These are phyloP conservation scores for Hyposmocoma kahamanoa DNA, from an alignment of 1,140 invertebrate genomes.

Conservation along the genomic window DNA sequence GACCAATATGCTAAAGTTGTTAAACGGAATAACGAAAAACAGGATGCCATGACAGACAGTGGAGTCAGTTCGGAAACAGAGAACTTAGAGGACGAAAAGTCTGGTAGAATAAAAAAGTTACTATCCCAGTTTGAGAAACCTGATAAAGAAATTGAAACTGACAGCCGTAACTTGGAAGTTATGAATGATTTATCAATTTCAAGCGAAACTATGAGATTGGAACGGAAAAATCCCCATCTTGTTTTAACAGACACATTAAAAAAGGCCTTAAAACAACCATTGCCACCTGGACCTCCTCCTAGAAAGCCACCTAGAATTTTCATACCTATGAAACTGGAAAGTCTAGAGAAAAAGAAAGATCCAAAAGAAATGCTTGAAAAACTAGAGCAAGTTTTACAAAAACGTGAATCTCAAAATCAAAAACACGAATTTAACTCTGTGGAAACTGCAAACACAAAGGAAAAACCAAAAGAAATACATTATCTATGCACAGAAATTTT, in stretches of 20 bases:
- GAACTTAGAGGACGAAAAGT: conserved; percentile 55
- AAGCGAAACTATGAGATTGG: conserved; percentile 57
- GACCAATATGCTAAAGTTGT: conserved; percentile 71
- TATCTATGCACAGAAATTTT: conserved; percentile 68
- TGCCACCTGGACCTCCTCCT: conserved; percentile 79
- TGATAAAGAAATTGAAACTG: conserved; percentile 17
- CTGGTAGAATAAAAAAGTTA: conserved; percentile 38
- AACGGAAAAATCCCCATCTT: conserved; percentile 58
- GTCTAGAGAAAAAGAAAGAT: conserved; percentile 54
- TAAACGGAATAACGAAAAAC: conserved; percentile 61
- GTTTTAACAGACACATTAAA: conserved; percentile 75
- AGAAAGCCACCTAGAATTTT: conserved; percentile 83
- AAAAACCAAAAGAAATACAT: conserved; percentile 63
- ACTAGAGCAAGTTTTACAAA: conserved; percentile 73
- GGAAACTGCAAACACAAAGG: conserved; percentile 28
- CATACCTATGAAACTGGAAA: conserved; percentile 26
- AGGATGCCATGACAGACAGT: conserved; percentile 61
- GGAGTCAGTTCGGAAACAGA: conserved; percentile 70
- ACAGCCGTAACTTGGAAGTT: conserved; percentile 29
- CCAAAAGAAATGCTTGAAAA: conserved; percentile 77
- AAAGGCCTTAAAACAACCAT: conserved; percentile 76
- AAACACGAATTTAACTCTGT: conserved; percentile 36
- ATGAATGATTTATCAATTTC: conserved; percentile 51
- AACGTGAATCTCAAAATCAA: conserved; percentile 55
- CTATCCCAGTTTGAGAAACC: conserved; percentile 40